Evolutionary conservation across 2,113 vertebrate species (phyloP).

Genomic region (Bubo scandiacus): DNA sequence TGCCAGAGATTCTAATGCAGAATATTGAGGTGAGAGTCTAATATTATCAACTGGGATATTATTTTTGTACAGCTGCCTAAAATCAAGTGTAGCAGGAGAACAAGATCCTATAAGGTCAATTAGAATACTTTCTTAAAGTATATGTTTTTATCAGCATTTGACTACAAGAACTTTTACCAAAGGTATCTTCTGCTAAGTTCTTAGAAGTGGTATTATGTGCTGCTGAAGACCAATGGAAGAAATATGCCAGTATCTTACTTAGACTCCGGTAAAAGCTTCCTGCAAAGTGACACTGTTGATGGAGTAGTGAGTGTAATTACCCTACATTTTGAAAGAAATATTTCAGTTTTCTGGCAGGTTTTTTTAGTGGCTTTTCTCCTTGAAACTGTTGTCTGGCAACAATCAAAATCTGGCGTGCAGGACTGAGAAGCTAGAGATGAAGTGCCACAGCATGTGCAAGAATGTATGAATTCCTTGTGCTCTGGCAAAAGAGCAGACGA

Average conservation of each 20-base stretch:
- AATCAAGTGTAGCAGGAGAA: neutral
- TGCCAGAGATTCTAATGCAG: neutral
- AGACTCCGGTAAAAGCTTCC: neutral
- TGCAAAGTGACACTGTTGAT: neutral
- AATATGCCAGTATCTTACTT: accelerated
- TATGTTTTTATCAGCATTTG: neutral
- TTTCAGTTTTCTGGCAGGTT: neutral
- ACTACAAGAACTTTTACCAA: neutral
- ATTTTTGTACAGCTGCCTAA: neutral
- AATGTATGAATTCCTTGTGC: neutral
- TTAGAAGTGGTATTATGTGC: neutral
- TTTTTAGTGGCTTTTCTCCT: neutral
- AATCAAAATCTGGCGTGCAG: neutral
- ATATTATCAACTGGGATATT: neutral
- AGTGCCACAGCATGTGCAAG: neutral
- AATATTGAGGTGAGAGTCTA: neutral
- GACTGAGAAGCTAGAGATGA: neutral
- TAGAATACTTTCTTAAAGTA: neutral
- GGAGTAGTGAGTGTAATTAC: neutral
- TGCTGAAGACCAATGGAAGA: neutral
- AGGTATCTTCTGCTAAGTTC: neutral
- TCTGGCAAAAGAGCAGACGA: neutral
- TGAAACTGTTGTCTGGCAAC: neutral
- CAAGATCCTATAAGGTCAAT: neutral
- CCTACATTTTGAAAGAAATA: neutral